phyloP scores from a whole-genome alignment of 1,140 invertebrate genomes.

The Araneus ventricosus region DNA sequence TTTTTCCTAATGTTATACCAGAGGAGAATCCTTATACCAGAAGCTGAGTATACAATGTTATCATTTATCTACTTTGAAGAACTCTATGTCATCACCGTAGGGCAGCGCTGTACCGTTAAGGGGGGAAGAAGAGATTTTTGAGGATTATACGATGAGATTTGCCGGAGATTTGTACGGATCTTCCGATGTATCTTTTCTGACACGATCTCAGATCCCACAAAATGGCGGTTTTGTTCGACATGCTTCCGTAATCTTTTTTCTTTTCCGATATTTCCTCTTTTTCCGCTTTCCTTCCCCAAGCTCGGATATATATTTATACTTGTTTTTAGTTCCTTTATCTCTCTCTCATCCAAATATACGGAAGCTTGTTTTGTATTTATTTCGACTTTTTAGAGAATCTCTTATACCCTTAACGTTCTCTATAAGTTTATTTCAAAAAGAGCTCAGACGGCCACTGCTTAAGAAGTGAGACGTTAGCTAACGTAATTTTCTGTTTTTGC shows the following conservation, averaged over 20 bases:
- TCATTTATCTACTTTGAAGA: conserved; percentile 37
- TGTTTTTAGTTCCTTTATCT: conserved; percentile 46
- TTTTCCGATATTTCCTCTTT: background rate
- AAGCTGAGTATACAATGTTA: background rate
- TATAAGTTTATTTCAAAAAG: conserved; percentile 5
- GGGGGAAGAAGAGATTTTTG: conserved; percentile 26
- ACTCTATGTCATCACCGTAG: conserved; percentile 27
- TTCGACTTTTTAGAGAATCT: background rate
- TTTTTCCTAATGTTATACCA: conserved; percentile 37
- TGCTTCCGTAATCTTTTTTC: conserved; percentile 24
- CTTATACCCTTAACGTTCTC: background rate
- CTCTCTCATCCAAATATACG: background rate
- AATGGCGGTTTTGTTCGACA: conserved; percentile 51
- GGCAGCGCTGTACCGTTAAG: background rate
- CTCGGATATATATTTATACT: background rate
- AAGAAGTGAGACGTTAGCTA: background rate
- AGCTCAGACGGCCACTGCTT: background rate
- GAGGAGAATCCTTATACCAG: background rate
- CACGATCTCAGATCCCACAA: conserved; percentile 39
- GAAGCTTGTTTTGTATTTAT: conserved; percentile 23
- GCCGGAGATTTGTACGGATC: conserved; percentile 39
- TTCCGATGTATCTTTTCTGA: conserved; percentile 19
- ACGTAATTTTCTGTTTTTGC: background rate
- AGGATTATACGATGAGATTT: conserved; percentile 42
- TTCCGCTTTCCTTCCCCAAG: background rate